Percentiles rank a stretch among this genome's conserved stretches.
These are phyloP conservation scores for Calypte anna DNA, from an alignment of 2,113 vertebrate species.

Conservation along the genomic window DNA sequence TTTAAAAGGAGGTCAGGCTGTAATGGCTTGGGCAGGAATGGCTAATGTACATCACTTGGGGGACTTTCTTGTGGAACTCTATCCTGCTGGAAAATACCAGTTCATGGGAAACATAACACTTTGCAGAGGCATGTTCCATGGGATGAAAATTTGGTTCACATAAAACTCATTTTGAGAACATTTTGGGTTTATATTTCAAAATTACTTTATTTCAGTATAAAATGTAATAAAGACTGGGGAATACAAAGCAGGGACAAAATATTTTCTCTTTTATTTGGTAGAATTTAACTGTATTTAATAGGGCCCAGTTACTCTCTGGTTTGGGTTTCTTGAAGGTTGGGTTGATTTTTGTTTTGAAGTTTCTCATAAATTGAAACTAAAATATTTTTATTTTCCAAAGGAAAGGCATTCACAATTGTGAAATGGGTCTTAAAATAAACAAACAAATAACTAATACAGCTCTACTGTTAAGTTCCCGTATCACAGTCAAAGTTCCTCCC, in stretches of 20 bases:
- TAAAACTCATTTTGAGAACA: slow-evolving; percentile 19
- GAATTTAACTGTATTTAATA: slow-evolving; percentile 28
- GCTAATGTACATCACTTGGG: background rate
- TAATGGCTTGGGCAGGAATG: background rate
- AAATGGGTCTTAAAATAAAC: slow-evolving; percentile 59
- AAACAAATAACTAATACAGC: slow-evolving; percentile 44
- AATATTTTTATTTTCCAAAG: slow-evolving; percentile 58
- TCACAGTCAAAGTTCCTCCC: slow-evolving; percentile 12
- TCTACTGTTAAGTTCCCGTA: slow-evolving; percentile 29
- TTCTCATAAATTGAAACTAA: slow-evolving; percentile 56
- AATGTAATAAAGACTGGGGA: slow-evolving; percentile 40
- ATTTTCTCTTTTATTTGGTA: background rate
- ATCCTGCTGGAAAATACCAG: background rate
- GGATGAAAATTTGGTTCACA: slow-evolving; percentile 33
- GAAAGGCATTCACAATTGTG: slow-evolving; percentile 48
- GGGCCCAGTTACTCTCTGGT: background rate
- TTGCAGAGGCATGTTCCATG: slow-evolving; percentile 24
- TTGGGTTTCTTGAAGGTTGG: slow-evolving; percentile 7
- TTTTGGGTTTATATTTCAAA: slow-evolving; percentile 39
- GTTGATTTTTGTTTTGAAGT: background rate
- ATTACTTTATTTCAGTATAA: slow-evolving; percentile 24
- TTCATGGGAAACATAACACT: background rate
- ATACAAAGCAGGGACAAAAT: background rate
- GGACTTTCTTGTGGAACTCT: background rate
- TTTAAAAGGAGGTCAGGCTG: background rate